Evolutionary conservation across 2,888 invertebrate genomes (phyloP).

Genomic region (Stegophylla sp.): DNA sequence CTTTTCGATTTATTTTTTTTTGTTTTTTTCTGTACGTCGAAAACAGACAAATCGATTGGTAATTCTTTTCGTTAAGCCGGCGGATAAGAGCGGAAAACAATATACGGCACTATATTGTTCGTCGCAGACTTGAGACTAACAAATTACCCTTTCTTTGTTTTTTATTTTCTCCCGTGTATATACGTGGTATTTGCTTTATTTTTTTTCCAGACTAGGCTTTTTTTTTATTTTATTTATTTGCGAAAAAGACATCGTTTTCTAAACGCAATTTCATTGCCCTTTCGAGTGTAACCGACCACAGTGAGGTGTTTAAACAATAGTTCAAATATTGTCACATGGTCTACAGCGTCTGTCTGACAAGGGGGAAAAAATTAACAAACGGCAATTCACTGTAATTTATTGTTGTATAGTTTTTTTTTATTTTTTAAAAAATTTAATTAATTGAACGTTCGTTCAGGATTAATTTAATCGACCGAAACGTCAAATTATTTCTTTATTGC

Average conservation of each 20-base stretch:
- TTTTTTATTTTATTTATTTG: neutral
- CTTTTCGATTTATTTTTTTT: constrained; percentile 47
- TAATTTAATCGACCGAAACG: too few species aligned
- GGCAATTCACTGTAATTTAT: neutral
- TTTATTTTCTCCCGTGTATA: constrained; percentile 17
- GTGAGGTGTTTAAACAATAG: constrained; percentile 33
- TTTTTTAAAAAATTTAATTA: too few species aligned
- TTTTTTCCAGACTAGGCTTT: constrained; percentile 3
- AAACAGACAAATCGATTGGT: constrained; percentile 58
- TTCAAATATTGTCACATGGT: constrained; percentile 28
- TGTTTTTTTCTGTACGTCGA: constrained; percentile 51
- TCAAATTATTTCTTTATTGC: too few species aligned
- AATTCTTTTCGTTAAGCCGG: constrained; percentile 48
- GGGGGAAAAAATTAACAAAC: neutral
- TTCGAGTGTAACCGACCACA: constrained; percentile 24
- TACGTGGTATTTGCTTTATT: constrained; percentile 36
- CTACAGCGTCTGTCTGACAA: neutral
- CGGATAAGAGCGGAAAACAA: constrained; percentile 49
- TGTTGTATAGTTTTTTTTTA: too few species aligned
- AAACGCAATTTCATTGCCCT: constrained; percentile 26
- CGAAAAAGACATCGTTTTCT: constrained; percentile 22
- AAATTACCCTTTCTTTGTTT: constrained; percentile 57
- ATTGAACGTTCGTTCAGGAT: too few species aligned
- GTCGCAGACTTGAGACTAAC: constrained; percentile 54
- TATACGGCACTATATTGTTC: constrained; percentile 46